Evolutionary conservation across 2,113 vertebrate genomes (phyloP), one percentile per base, ranked within the genome.

Genomic region (Cyphomyrus plagiostoma): DNA sequence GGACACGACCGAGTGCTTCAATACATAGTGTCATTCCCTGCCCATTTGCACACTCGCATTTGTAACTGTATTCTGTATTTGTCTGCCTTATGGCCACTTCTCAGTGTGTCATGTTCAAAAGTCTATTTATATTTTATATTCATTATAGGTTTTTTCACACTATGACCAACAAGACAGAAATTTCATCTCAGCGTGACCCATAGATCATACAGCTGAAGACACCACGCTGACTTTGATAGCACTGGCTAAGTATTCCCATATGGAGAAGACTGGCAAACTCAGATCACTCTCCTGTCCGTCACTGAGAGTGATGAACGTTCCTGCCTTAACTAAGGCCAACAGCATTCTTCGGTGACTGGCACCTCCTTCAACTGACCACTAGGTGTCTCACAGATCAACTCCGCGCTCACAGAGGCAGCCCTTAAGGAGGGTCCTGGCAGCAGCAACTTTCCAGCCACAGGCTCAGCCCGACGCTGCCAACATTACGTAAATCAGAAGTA

Each of bases 401-500:
- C 52, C 35, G 19, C 39, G 13, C 35, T 48, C 35, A 48, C 45
- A 39, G 83, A 48, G 17, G 10, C 3, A 13, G 89, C 48, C 23
- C 49, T 21, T 17, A 70, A 66, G 17, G 35, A 80, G 30, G 21
- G n/a, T 9, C 56, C 50, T 77, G 62, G 88, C 62, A 53, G 85
- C 58, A 13, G 19, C 39, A 45, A 21, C 6, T 42, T 83, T 83
- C n/a, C 46, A 84, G 80, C 52, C 90, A 86, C 56, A 90, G 58
- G 19, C 39, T 42, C 21, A 42, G 89, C 91, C 92, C 91, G 91
- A 83, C 92, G 91, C 93, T 94, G 93, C 90, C 86, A 13, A 39
- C 87, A 45, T 94, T 94, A 92, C 93, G 89, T 70, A 94, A 93
- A 93, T 93, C 93, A 92, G 93, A 95, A 95, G 94, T 94, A 93